Evolutionary conservation across 2,797 vertebrate genomes (phyloP), one percentile per base, ranked within the genome.

Genomic region (Ataeniobius toweri): DNA sequence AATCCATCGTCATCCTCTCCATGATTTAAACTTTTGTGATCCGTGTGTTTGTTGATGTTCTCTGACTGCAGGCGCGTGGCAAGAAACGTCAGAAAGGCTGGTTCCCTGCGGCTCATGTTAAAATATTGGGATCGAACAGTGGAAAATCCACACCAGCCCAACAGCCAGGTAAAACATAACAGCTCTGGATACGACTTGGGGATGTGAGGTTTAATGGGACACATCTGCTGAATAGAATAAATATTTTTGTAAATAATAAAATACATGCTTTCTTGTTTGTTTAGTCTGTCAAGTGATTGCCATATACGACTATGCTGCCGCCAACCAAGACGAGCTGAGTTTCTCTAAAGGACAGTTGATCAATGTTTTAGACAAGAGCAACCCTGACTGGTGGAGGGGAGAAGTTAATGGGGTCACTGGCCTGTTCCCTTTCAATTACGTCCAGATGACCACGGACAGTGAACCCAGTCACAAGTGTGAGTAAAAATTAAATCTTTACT

Each of bases 71-170:
- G 98, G 98, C 98, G 20, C 97, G 98, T 90, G 98, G 98, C 7
- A 99, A 97, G 92, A 99, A 98, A 82, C 96, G 98, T 22, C 97
- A 98, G 90, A 99, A 99, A 80, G 98, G 98, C 82, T 99, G 98
- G 98, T 99, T 99, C 87, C 97, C 97, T 84, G 96, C 97, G 58
- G 96, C 96, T 84, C 94, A 99, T 58, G 97, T 99, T 76, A 98
- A 97, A 92, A 90, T 99, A 68, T 81, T 99, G 87, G 98, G 97
- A 86, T 97, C 96, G 24, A 97, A 92, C 83, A 97, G 94, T 68
- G 98, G 97, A 61, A 97, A 96, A 93, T 96, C 95, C 56, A 95
- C 96, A 63, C 96, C 97, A 78, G 96, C 96, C 67, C 94, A 95
- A 83, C 95, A 95, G 44, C 85, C 97, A 95, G 95, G 98, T 96